Evolutionary conservation across 2,113 vertebrate genomes (phyloP), one percentile per base, ranked within the genome.

Genomic region (Nematolebias whitei): DNA sequence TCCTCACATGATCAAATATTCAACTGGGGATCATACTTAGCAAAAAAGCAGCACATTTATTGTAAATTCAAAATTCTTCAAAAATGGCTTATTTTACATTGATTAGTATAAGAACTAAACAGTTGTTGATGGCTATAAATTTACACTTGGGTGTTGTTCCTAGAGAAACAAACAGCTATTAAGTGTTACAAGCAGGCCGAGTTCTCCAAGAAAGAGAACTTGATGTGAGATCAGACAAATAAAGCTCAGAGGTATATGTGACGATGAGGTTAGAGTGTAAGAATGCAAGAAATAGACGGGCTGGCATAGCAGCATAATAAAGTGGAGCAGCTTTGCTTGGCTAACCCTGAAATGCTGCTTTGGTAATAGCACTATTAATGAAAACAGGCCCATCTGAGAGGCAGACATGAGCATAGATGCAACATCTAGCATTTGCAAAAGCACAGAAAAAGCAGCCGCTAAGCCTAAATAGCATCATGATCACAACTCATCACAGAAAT

Each of bases 261-360:
- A 82, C 81, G 79, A 85, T 32, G 78, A 88, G 84, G 86, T 87
- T 81, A 75, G 62, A 54, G 24, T 43, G 49, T 57, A 19, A 76
- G 24, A 59, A 16, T 13, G 13, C 39, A 16, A 43, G 19, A 45
- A 20, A 49, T 29, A 73, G 60, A 43, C 43, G 77, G 52, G 23
- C 75, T 54, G 64, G 82, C 57, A 63, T 78, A 60, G 64, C 83
- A 88, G 75, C 74, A 85, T 88, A 74, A 83, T 57, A 75, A 84
- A 74, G 15, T 5, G 57, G 94, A 95, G 95, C 93, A 94, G 94
- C 91, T 93, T 95, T 91, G 89, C 93, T 68, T 79, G 68, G 73
- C 92, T 93, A 91, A 97, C 94, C 95, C 95, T 96, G 94, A 96
- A 94, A 93, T 94, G 94, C 92, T 95, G 85, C 95, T 98, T 97